Percentiles rank a stretch among this genome's conserved stretches.
Conservation (phyloP, 2,113 vertebrate species). For the Rhinogobius similis region DNA sequence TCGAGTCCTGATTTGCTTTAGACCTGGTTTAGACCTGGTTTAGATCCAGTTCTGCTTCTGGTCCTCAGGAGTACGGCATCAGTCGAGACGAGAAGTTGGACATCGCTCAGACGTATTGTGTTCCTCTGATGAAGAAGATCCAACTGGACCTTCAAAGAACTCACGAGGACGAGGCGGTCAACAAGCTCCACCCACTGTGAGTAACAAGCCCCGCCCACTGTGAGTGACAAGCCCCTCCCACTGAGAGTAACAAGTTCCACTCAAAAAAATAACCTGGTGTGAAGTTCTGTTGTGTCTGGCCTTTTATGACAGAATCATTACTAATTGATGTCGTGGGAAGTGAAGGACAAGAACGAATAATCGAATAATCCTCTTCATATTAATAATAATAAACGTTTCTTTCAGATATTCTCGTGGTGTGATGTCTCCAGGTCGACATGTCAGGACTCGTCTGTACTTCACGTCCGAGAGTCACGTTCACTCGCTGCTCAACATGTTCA, state of each 20-base stretch:
- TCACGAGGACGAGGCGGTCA: slow-evolving; percentile 97
- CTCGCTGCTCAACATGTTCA: slow-evolving; percentile 95
- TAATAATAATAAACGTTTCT: no score
- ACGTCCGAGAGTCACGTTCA: slow-evolving; percentile 98
- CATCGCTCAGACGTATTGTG: slow-evolving; percentile 95
- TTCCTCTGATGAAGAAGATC: slow-evolving; percentile 95
- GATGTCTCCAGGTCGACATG: slow-evolving; percentile 93
- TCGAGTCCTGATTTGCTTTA: background rate
- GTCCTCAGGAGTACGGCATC: slow-evolving; percentile 91
- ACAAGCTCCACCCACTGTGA: slow-evolving; percentile 96
- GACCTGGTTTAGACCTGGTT: background rate
- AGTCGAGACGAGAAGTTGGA: slow-evolving; percentile 94
- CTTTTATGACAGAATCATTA: no score
- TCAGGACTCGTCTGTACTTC: slow-evolving; percentile 94
- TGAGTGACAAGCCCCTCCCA: background rate
- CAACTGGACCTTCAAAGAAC: slow-evolving; percentile 95
- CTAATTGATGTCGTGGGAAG: no score
- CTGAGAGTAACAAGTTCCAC: no score
- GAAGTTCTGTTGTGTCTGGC: no score
- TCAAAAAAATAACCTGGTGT: no score
- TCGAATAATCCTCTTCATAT: no score
- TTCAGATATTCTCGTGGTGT: slow-evolving; percentile 97
- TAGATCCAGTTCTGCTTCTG: background rate
- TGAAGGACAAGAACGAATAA: no score
- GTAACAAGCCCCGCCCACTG: slow-evolving; percentile 17